Evolutionary conservation across 2,888 invertebrate genomes (phyloP).

Genomic region (Penaeus monodon): DNA sequence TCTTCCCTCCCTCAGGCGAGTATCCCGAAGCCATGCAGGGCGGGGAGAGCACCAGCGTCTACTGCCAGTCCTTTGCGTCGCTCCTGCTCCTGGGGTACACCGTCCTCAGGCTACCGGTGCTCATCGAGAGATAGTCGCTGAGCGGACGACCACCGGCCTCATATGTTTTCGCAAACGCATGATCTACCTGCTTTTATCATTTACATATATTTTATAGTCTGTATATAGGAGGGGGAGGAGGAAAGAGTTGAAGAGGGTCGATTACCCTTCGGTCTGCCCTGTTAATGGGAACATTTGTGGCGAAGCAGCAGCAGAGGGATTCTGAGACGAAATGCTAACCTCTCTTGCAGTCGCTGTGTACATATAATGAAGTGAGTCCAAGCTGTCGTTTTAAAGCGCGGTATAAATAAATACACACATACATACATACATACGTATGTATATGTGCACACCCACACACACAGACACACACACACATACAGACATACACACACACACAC

Average conservation of each 20-base stretch:
- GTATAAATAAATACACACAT: neutral
- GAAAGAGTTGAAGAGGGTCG: too few species aligned
- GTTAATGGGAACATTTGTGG: too few species aligned
- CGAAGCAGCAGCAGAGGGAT: too few species aligned
- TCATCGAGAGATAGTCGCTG: constrained; percentile 30
- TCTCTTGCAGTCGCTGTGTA: neutral
- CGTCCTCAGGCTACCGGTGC: neutral
- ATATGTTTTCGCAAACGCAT: neutral
- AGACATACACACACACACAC: neutral
- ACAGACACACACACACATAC: neutral
- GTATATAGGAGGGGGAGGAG: too few species aligned
- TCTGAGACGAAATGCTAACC: too few species aligned
- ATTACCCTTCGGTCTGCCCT: too few species aligned
- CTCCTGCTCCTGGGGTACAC: constrained; percentile 15
- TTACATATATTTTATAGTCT: neutral
- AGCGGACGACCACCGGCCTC: neutral
- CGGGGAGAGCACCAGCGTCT: constrained; percentile 39
- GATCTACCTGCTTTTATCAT: neutral
- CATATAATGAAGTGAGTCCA: neutral
- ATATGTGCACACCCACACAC: neutral
- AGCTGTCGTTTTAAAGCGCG: neutral
- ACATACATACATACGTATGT: neutral
- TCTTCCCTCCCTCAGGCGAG: constrained; percentile 18
- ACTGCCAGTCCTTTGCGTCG: constrained; percentile 28
- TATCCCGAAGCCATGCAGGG: constrained; percentile 52